Percentiles rank a stretch among this genome's conserved stretches.
Conservation (phyloP, 2,113 vertebrate species). For the Dolichallabes microphthalmus region DNA sequence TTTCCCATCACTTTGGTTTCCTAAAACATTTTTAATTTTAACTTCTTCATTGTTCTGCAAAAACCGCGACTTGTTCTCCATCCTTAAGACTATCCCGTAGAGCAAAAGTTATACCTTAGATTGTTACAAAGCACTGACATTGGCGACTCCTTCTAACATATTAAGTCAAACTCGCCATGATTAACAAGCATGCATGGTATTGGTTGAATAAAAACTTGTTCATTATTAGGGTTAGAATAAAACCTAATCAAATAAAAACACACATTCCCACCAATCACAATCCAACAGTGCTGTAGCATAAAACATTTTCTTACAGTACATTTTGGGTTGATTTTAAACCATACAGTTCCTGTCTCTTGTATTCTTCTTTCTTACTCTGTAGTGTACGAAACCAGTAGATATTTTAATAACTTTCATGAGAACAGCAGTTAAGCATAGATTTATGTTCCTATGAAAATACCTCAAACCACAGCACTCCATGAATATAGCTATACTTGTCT, state of each 20-base stretch:
- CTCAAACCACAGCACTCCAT: conserved; percentile 26
- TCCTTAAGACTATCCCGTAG: not conserved
- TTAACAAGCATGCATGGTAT: not conserved
- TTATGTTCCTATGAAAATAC: conserved; percentile 46
- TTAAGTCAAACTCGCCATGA: not conserved
- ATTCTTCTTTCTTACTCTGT: not conserved
- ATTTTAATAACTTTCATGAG: conserved; percentile 45
- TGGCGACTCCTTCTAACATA: not conserved
- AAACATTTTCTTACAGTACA: not conserved
- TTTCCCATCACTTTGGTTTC: conserved; percentile 2
- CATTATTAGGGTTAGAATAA: not conserved
- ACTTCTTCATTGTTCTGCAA: not conserved
- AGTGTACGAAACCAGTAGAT: conserved; percentile 8
- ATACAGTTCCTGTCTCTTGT: not conserved
- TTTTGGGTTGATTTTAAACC: not conserved
- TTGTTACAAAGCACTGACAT: not conserved
- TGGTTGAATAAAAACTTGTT: not conserved
- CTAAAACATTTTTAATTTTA: not conserved
- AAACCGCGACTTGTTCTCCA: not conserved
- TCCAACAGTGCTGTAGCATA: not conserved
- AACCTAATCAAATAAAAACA: not conserved
- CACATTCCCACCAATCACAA: not conserved
- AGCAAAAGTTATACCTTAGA: not conserved
- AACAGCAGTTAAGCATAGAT: conserved; percentile 36
- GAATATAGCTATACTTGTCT: conserved; percentile 22